Percentiles rank a stretch among this genome's conserved stretches.
phyloP scores from a whole-genome alignment of 2,888 invertebrate genomes.

The Drosophila mettleri region DNA sequence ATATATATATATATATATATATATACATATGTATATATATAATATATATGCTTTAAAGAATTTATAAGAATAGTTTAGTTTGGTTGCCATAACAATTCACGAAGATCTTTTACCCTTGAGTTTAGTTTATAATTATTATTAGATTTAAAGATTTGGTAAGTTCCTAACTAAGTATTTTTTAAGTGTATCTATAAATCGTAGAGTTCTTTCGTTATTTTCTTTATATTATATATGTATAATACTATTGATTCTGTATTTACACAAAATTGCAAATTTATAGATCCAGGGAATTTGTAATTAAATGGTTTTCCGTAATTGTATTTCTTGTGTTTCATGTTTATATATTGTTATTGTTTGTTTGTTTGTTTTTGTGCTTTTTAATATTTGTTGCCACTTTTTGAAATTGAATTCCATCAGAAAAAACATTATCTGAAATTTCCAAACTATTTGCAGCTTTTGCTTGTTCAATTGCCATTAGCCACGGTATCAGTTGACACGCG shows the following conservation, averaged over 20 bases:
- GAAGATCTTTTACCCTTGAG: conserved; percentile 56
- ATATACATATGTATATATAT: neutral
- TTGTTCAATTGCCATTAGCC: conserved; percentile 43
- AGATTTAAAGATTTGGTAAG: conserved; percentile 59
- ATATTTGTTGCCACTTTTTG: conserved; percentile 41
- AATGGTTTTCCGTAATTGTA: conserved; percentile 4
- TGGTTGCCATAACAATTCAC: conserved; percentile 50
- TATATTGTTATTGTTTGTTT: conserved; percentile 1
- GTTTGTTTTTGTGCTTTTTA: neutral
- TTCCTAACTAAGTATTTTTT: conserved; percentile 70
- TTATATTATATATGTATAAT: conserved; percentile 26
- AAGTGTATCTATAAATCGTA: conserved; percentile 59
- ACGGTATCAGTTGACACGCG: conserved; percentile 56
- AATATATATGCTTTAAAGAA: conserved; percentile 41
- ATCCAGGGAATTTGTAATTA: conserved; percentile 7
- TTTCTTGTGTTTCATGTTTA: neutral
- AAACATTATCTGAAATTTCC: conserved; percentile 41
- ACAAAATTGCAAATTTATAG: conserved; percentile 15
- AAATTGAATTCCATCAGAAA: conserved; percentile 61
- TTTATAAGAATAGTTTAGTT: conserved; percentile 67
- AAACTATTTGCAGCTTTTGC: conserved; percentile 41
- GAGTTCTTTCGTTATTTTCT: conserved; percentile 46
- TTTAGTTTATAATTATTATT: conserved; percentile 40
- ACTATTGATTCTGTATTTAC: conserved; percentile 33
- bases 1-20: conserved; percentile 15